Evolutionary conservation across 2,888 invertebrate genomes (phyloP).

Genomic region (Diplolepis rosae): DNA sequence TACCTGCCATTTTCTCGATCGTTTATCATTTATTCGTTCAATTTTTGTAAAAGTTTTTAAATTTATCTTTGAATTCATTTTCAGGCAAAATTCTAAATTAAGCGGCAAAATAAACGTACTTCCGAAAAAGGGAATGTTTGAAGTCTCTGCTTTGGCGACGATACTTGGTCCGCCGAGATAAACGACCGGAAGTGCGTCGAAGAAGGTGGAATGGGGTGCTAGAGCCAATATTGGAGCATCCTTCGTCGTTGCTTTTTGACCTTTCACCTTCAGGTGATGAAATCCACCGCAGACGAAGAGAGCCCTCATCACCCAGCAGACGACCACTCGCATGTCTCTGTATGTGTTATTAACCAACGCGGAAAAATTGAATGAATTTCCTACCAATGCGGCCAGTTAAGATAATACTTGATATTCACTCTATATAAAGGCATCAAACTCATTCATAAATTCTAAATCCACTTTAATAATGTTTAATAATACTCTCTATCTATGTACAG

Average conservation of each 20-base stretch:
- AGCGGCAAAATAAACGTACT: conserved; percentile 85
- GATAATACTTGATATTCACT: not conserved
- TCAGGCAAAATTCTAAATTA: too few relatives aligned
- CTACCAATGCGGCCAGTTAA: not conserved
- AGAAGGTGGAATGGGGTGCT: conserved; percentile 94
- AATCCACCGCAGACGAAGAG: conserved; percentile 89
- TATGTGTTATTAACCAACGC: conserved; percentile 45
- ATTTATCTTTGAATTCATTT: too few relatives aligned
- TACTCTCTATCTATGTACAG: not conserved
- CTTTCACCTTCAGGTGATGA: conserved; percentile 85
- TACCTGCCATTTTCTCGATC: too few relatives aligned
- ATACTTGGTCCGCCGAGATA: conserved; percentile 90
- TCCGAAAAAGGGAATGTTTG: conserved; percentile 90
- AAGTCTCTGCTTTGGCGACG: conserved; percentile 91
- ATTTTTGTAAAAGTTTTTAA: not conserved
- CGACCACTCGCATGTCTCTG: conserved; percentile 80
- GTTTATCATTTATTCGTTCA: not conserved
- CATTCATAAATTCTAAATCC: not conserved
- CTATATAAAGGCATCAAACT: not conserved
- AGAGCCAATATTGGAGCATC: conserved; percentile 90
- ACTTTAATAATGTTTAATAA: not conserved
- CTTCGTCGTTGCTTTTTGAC: conserved; percentile 78
- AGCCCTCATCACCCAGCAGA: conserved; percentile 82
- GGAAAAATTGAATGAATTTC: conserved; percentile 11
- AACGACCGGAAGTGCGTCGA: conserved; percentile 90